Evolutionary conservation across 1,140 invertebrate species (phyloP), one percentile per base, ranked within the genome.

Genomic region (Drosophila tsacasi): DNA sequence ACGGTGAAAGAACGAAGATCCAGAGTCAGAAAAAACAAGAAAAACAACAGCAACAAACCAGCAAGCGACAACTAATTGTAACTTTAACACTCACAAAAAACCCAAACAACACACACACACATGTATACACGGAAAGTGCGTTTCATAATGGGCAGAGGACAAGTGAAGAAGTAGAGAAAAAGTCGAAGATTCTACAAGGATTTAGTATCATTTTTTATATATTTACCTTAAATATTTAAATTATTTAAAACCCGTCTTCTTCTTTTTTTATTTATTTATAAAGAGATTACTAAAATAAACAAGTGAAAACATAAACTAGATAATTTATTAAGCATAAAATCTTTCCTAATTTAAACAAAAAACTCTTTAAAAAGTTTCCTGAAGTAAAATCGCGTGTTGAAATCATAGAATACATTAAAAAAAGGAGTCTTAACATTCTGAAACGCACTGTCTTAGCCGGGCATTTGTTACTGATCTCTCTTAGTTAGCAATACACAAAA

Each of bases 381-480:
- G 0, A 35, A 54, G 19, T 54, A 2, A 35, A 9, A 23, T 23
- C n/a, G 4, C n/a, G 4, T 15, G 30, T 37, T 15, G 15, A 57
- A 39, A 57, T 25, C 25, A 10, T 39, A 19, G n/a, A 10, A 27
- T 8, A 1, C 5, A 60, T 37, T 1, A 5, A 23, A 44, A 0
- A 23, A 44, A 0, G 7, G 15, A 49, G 49, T 19, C 44, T 60
- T 15, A 60, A 21, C 12, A 30, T 40, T 35, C 13, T 39, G 69
- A 61, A 73, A 61, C 67, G 69, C 69, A 73, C 54, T 73, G 67
- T 30, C n/a, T 9, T 42, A 42, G 69, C 69, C 69, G 69, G 69
- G 66, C 69, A 73, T 73, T 72, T 52, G 57, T 67, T 54, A 73
- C 69, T 44, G 79, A 72, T 77, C 79, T 85, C 63, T 64, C 58